Evolutionary conservation across 2,888 invertebrate species (phyloP).

Genomic region (Eristalis intricaria): DNA sequence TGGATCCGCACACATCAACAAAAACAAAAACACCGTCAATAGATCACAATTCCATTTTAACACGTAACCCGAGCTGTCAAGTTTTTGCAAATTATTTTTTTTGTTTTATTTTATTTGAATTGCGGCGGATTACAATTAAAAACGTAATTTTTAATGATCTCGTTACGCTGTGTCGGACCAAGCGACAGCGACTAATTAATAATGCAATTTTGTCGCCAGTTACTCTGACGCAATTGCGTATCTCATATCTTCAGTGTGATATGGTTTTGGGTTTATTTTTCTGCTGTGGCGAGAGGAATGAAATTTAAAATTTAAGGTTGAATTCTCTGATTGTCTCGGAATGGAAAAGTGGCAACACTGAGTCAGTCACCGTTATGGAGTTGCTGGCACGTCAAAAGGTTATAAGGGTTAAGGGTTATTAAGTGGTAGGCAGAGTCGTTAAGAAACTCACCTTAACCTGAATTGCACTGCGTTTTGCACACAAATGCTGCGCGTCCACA

Average conservation of each 20-base stretch:
- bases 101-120: background rate
- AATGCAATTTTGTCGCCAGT: conserved; percentile 1
- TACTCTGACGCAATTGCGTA: conserved; percentile 3
- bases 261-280: background rate
- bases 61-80: background rate
- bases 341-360: background rate
- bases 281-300: background rate
- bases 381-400: too few relatives aligned
- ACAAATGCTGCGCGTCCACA: too few relatives aligned
- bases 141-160: conserved; percentile 37
- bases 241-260: background rate
- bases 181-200: conserved; percentile 14
- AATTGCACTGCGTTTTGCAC: too few relatives aligned
- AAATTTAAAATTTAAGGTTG: background rate
- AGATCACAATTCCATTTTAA: background rate
- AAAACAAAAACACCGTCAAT: background rate
- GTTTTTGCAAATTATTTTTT: background rate
- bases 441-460: too few relatives aligned
- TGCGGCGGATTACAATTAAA: conserved; percentile 23
- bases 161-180: conserved; percentile 18
- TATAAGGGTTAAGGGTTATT: too few relatives aligned
- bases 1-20: background rate
- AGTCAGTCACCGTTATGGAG: too few relatives aligned
- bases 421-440: too few relatives aligned
- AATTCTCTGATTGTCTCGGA: background rate